Conservation (phyloP, 2,113 vertebrate species). For the Noctilio leporinus region DNA sequence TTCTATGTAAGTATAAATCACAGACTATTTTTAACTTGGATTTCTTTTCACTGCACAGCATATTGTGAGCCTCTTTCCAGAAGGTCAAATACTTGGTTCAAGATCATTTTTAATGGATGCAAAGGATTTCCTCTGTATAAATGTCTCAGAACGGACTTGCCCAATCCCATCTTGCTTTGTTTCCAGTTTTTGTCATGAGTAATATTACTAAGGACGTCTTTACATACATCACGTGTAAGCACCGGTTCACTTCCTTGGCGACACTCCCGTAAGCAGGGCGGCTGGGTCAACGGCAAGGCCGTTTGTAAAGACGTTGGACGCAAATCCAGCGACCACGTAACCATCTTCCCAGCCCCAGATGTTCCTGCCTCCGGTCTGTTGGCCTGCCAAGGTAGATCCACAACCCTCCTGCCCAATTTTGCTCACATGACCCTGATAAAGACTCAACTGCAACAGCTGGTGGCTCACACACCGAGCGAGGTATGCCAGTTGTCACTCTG, state of each 20-base stretch:
- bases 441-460: accelerated
- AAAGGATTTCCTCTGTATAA: neutral
- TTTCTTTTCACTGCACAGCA: neutral
- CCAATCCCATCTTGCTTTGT: neutral
- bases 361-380: neutral
- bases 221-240: neutral
- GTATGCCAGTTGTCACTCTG: neutral
- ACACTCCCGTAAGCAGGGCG: neutral
- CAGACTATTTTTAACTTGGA: neutral
- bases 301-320: neutral
- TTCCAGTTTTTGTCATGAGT: neutral
- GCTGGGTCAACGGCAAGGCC: neutral
- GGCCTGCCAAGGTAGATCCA: neutral
- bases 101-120: neutral
- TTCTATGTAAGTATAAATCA: neutral
- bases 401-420: accelerated
- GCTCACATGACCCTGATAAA: neutral
- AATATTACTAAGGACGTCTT: neutral
- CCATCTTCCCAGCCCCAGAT: neutral
- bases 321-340: neutral
- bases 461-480: neutral
- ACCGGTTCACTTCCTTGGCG: neutral
- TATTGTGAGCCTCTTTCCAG: neutral
- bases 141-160: neutral
- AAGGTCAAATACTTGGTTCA: neutral